These are phyloP conservation scores for Stenchaetothrips biformis DNA, from an alignment of 2,888 invertebrate genomes.

Conservation along the genomic window DNA sequence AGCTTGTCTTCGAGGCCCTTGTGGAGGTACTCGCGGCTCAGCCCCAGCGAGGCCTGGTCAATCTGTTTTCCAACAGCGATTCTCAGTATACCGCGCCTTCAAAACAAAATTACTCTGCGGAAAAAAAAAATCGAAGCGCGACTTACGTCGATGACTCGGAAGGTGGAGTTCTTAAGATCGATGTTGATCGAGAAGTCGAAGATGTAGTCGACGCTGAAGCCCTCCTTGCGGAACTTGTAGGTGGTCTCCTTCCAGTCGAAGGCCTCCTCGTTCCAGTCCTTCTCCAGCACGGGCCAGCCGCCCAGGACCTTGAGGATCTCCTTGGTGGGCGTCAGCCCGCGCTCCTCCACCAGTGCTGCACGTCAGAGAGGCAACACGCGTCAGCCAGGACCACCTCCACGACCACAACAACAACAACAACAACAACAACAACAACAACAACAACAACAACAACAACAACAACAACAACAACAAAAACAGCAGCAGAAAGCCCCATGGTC, in stretches of 20 bases:
- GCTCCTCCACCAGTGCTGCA: slow-evolving; percentile 72
- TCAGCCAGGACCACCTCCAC: neutral
- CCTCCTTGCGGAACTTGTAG: slow-evolving; percentile 70
- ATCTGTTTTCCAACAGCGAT: slow-evolving; percentile 56
- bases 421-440: too few relatives aligned
- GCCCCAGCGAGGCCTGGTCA: slow-evolving; percentile 79
- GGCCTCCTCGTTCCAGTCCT: slow-evolving; percentile 64
- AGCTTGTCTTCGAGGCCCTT: slow-evolving; percentile 78
- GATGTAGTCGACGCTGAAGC: slow-evolving; percentile 85
- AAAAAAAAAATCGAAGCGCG: slow-evolving; percentile 29
- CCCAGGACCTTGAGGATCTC: slow-evolving; percentile 71
- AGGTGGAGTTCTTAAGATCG: slow-evolving; percentile 83
- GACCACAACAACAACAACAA: too few relatives aligned
- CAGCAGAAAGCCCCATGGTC: too few relatives aligned
- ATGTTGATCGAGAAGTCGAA: slow-evolving; percentile 85
- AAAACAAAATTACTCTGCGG: slow-evolving; percentile 48
- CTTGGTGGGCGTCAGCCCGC: slow-evolving; percentile 68
- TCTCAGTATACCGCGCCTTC: slow-evolving; percentile 44
- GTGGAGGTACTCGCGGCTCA: slow-evolving; percentile 78
- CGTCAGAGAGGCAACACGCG: slow-evolving; percentile 29
- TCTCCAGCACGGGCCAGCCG: slow-evolving; percentile 90
- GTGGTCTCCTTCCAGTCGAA: slow-evolving; percentile 81
- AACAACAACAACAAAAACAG: slow-evolving; percentile 22
- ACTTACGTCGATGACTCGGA: slow-evolving; percentile 78
- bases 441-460: too few relatives aligned